A percentile compares a stretch with the other conserved stretches of the same genome.
Evolutionary conservation across 2,797 vertebrate species (phyloP).

Genomic region (Gymnoscopelus braueri): DNA sequence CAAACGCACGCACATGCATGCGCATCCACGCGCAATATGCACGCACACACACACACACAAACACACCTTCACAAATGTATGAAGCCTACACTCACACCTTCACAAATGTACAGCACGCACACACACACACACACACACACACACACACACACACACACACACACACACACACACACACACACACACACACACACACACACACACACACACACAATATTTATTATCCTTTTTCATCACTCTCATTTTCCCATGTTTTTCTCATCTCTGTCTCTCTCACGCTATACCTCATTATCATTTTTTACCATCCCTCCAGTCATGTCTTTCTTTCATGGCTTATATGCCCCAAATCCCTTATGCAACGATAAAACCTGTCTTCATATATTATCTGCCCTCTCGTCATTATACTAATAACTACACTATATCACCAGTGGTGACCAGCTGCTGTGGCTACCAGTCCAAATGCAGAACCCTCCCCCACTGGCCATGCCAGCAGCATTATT

Average conservation of each 20-base stretch:
- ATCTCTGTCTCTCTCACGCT: too few relatives aligned
- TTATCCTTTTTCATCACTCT: background rate
- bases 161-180: background rate
- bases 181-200: background rate
- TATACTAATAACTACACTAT: conserved; percentile 56
- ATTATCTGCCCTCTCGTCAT: conserved; percentile 59
- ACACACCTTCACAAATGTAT: background rate
- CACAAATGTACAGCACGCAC: background rate
- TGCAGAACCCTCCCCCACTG: conserved; percentile 14
- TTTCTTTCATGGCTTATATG: conserved; percentile 8
- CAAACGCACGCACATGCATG: conserved; percentile 1
- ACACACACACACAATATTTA: background rate
- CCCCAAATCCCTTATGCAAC: conserved; percentile 55
- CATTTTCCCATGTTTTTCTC: too few relatives aligned
- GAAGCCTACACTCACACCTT: background rate
- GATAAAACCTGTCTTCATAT: conserved; percentile 37
- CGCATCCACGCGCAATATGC: background rate
- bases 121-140: background rate
- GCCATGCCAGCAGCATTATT: conserved; percentile 10
- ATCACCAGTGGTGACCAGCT: conserved; percentile 72
- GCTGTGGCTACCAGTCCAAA: conserved; percentile 61
- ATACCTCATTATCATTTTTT: background rate
- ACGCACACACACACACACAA: background rate
- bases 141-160: conserved; percentile 26
- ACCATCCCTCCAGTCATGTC: background rate